A percentile compares a stretch with the other conserved stretches of the same genome.
Conservation (phyloP, 2,888 invertebrate species). For the Tetragnatha montana region DNA sequence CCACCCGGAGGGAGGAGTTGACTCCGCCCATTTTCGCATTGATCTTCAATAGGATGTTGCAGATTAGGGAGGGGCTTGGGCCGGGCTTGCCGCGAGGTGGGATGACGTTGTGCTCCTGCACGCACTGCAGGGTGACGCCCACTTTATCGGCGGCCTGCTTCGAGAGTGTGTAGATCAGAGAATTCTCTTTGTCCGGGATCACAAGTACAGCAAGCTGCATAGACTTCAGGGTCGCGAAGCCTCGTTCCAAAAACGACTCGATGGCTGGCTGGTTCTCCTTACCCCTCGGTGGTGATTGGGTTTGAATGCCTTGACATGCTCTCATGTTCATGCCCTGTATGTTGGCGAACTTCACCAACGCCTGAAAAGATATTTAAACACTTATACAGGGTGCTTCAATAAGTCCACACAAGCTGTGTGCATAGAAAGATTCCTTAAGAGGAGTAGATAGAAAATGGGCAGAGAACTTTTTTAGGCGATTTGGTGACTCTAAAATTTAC, state of each 20-base stretch:
- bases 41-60: slow-evolving; percentile 74
- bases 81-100: not conserved
- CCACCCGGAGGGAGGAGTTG: slow-evolving; percentile 72
- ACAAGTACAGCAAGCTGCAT: slow-evolving; percentile 21
- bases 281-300: not conserved
- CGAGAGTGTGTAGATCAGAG: slow-evolving; percentile 27
- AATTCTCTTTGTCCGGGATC: not conserved
- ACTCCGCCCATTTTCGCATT: slow-evolving; percentile 75
- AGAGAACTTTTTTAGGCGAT: too few relatives aligned
- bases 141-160: slow-evolving; percentile 73
- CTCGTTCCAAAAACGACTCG: not conserved
- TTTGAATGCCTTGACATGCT: not conserved
- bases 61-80: not conserved
- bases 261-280: not conserved
- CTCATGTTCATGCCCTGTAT: not conserved
- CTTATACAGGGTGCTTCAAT: not conserved
- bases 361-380: not conserved
- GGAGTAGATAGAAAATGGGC: too few relatives aligned
- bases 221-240: not conserved
- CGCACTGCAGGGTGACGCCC: slow-evolving; percentile 77
- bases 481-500: too few relatives aligned
- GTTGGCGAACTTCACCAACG: not conserved
- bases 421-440: too few relatives aligned
- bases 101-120: slow-evolving; percentile 76
- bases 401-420: too few relatives aligned